Conservation (phyloP, 2,113 vertebrate species). For the Murina feae region DNA sequence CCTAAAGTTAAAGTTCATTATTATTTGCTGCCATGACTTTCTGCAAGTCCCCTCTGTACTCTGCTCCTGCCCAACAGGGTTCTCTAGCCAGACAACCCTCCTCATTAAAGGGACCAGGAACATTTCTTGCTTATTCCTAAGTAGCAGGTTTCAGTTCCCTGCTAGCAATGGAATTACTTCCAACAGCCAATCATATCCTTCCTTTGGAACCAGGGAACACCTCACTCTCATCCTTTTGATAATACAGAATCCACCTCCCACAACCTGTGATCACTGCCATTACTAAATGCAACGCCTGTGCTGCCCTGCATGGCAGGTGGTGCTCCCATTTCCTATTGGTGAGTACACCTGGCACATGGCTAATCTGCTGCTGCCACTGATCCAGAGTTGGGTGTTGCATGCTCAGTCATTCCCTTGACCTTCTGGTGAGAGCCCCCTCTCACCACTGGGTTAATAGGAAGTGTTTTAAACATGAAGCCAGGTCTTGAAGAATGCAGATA, state of each 20-base stretch:
- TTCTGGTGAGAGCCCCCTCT: neutral
- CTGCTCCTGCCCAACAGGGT: neutral
- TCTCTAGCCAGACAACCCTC: neutral
- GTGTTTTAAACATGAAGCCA: neutral
- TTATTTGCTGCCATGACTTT: neutral
- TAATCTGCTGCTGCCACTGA: neutral
- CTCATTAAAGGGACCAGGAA: neutral
- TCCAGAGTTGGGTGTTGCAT: neutral
- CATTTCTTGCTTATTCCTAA: neutral
- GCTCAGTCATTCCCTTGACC: neutral
- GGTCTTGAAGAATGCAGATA: neutral
- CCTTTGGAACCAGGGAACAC: neutral
- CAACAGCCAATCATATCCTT: neutral
- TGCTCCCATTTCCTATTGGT: fast-evolving
- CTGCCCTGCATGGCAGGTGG: fast-evolving
- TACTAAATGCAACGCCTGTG: neutral
- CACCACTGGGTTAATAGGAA: neutral
- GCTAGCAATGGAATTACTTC: neutral
- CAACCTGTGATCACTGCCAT: neutral
- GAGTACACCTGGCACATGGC: neutral
- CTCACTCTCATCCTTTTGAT: neutral
- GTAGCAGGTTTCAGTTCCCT: neutral
- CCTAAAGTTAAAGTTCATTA: neutral
- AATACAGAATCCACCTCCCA: fast-evolving
- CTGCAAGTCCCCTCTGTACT: neutral